Conservation (phyloP, 2,113 vertebrate species). For the Capricornis sumatraensis region DNA sequence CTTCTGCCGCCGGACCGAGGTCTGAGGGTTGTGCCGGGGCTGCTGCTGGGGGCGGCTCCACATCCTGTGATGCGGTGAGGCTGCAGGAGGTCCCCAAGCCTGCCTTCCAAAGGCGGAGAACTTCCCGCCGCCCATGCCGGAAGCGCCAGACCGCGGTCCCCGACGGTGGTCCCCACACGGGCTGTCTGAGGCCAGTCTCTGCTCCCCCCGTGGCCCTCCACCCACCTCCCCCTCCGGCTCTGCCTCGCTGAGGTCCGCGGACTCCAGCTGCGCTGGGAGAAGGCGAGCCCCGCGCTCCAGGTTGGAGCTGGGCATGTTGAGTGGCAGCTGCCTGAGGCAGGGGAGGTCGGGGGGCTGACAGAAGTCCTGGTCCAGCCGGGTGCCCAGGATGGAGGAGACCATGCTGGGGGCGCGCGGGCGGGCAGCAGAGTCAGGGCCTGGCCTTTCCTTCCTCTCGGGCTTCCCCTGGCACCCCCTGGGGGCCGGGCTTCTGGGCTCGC, state of each 20-base stretch:
- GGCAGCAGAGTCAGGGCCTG: neutral
- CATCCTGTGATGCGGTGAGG: neutral
- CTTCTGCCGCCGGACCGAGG: neutral
- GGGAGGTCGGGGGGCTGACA: constrained; percentile 85
- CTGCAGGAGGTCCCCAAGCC: neutral
- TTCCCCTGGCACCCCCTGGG: neutral
- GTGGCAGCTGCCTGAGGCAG: constrained; percentile 92
- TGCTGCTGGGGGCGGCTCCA: neutral
- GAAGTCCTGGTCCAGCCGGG: neutral
- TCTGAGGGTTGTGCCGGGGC: neutral
- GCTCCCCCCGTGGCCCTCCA: no score
- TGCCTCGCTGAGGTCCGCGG: constrained; percentile 83
- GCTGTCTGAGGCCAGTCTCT: neutral
- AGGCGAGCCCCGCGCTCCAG: constrained; percentile 93
- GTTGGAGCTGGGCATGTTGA: constrained; percentile 92
- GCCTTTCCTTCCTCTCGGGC: rapidly evolving
- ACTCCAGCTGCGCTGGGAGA: constrained; percentile 92
- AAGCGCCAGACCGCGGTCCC: neutral
- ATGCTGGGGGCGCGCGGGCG: constrained; percentile 77
- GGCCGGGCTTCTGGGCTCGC: neutral
- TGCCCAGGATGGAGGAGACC: constrained; percentile 78
- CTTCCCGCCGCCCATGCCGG: neutral
- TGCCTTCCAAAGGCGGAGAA: neutral
- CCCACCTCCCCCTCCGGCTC: constrained; percentile 36
- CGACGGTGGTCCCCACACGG: rapidly evolving